Base-by-base conservation (phyloP, 53 echinoderm and acorn worm genomes). In the Temnopleurus reevesii region DNA sequence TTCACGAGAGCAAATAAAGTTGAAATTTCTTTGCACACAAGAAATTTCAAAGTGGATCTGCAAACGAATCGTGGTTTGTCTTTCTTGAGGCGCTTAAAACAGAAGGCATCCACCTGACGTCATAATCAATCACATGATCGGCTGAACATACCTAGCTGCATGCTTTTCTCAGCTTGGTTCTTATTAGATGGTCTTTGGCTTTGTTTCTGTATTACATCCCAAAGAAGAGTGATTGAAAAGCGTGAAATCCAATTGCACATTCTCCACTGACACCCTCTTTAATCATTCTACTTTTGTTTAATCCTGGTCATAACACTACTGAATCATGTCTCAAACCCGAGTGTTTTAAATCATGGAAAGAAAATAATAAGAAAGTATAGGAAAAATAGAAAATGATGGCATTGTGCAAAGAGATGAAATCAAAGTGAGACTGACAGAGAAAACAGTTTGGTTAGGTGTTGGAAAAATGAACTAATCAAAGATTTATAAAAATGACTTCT, bases 121-220 rank as follows among this genome's bases (percentile, higher is more conserved):
- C 41, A 71, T 71, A 71, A 71, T 71, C 71, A 71, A 71, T 71
- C 71, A 71, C 71, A 71, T 71, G 71, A 71, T 71, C 41, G 15
- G 19, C 23, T 71, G 41, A 71, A 41, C 21, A 71, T 71, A 71
- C 71, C 71, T 43, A 23, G 19, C 23, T 1, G 71, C 71, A 10
- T 71, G 71, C 71, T 71, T 2, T 71, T 10, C 71, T n/a, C 71
- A 41, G n/a, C 8, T 71, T 41, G 6, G 2, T 21, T 71, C 21
- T 71, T 34, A 71, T 71, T 71, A 71, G 41, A 21, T 10, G 19
- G 38, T 4, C 21, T 35, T 8, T 1, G 26, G 33, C 1, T 38
- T 35, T 41, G 19, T 66, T 21, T n/a, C n/a, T n/a, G n/a, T n/a
- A n/a, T n/a, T n/a, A n/a, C n/a, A n/a, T n/a, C 21, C 41, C 2